Base-by-base conservation (phyloP, 2,113 vertebrate genomes). In the Petaurus breviceps region DNA sequence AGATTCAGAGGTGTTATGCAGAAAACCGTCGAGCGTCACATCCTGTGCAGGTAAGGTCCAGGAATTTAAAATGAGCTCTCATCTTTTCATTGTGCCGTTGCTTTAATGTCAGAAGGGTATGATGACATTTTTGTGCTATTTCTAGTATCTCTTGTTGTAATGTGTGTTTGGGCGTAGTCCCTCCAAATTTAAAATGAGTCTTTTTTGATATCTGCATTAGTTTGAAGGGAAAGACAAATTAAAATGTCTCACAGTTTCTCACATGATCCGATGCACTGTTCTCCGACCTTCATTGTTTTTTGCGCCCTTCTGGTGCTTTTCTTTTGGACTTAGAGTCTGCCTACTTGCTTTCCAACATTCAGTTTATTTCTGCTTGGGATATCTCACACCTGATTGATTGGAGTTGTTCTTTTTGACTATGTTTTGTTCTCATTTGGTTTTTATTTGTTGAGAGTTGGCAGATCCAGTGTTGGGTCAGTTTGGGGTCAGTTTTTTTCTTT, bases 1-100 rank as follows among this genome's bases (percentile, higher is more conserved):
- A 99, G 98, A 99, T 99, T 98, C 99, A 99, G 98, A 98, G 99
- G 90, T 99, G 99, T 97, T 99, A 99, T 0, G 99, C 99, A 92
- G 99, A 99, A 98, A 99, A 99, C 98, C 98, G 99, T 95, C 99
- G 99, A 84, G 99, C 99, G 0, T 93, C 97, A 12, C 99, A 99
- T 97, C 99, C 99, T 22, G 99, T 99, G 51, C 99, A 99, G 99
- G 99, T 99, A 92, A 90, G 99, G 97, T 8, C 93, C 23, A 91
- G 16, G 89, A 95, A 50, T 68, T 95, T 51, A 46, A 96, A 93
- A 89, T 23, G 92, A 51, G 37, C 23, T 90, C 91, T 22, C 57
- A 8, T 50, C 55, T 89, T 54, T 61, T 77, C 90, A 91, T 91
- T 51, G 51, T 49, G 31, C 61, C 5, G n/a, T 77, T 77, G 11